These are phyloP conservation scores for Oopsacas minuta DNA, from an alignment of 37 sponge, comb jelly and placozoan genomes.

Conservation along the genomic window DNA sequence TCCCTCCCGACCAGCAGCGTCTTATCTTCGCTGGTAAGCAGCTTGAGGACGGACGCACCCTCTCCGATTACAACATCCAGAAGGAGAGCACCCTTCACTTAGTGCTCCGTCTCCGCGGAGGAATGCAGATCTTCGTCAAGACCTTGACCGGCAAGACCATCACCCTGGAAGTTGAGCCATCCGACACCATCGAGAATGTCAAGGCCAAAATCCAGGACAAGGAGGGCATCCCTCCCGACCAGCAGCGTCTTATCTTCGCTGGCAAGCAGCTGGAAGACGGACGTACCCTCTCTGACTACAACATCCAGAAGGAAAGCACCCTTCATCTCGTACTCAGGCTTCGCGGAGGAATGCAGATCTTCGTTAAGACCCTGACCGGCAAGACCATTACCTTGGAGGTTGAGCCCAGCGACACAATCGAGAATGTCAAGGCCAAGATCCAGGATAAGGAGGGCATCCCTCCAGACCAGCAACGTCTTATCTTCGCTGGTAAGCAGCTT, in stretches of 20 bases:
- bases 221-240: slow-evolving; percentile 18
- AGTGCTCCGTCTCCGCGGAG: not conserved
- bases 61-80: slow-evolving; percentile 17
- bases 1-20: slow-evolving; percentile 16
- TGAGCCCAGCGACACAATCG: not conserved
- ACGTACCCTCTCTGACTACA: slow-evolving; percentile 16
- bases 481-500: not conserved
- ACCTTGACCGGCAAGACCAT: slow-evolving; percentile 15
- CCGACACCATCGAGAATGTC: slow-evolving; percentile 18
- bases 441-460: not conserved
- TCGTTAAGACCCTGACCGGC: not conserved
- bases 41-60: slow-evolving; percentile 6
- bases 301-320: slow-evolving; percentile 15
- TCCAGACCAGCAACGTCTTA: not conserved
- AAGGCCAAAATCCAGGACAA: slow-evolving; percentile 17
- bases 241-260: slow-evolving; percentile 14
- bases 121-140: slow-evolving; percentile 17
- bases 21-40: slow-evolving; percentile 10
- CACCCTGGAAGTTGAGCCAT: not conserved
- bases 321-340: not conserved
- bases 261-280: not conserved
- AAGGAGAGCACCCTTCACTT: slow-evolving; percentile 16
- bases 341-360: not conserved
- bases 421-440: not conserved
- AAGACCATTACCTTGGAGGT: not conserved